phyloP scores from a whole-genome alignment of 1,140 invertebrate species.

The Melitaea cinxia region DNA sequence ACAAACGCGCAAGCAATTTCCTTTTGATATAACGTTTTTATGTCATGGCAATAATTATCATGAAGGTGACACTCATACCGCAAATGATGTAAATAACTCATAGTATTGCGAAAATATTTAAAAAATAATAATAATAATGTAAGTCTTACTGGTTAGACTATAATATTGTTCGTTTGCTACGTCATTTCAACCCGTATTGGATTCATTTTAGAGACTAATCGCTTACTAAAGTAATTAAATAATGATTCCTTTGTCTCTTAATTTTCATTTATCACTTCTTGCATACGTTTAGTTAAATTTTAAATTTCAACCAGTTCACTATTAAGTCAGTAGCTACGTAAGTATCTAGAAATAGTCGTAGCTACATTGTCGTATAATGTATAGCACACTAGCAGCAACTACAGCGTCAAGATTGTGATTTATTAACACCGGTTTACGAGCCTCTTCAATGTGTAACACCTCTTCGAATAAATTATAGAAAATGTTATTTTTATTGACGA shows the following conservation, averaged over 20 bases:
- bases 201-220: background rate
- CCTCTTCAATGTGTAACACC: constrained; percentile 17
- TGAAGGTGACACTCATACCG: constrained; percentile 51
- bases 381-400: constrained; percentile 8
- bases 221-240: background rate
- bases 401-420: constrained; percentile 9
- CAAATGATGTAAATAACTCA: constrained; percentile 59
- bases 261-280: background rate
- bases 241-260: background rate
- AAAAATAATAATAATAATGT: too few species aligned
- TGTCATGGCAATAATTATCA: constrained; percentile 32
- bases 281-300: constrained; percentile 3
- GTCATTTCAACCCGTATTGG: too few species aligned
- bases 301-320: background rate
- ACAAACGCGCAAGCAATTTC: constrained; percentile 12
- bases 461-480: constrained; percentile 13
- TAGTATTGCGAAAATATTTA: constrained; percentile 52
- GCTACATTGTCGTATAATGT: constrained; percentile 12
- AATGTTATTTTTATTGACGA: constrained; percentile 6
- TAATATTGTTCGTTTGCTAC: too few species aligned
- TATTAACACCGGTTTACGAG: constrained; percentile 14
- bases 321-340: background rate
- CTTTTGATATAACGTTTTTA: constrained; percentile 29
- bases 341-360: constrained; percentile 20
- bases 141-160: background rate